Base-by-base conservation (phyloP, 2,113 vertebrate species). In the Gasterosteus aculeatus region DNA sequence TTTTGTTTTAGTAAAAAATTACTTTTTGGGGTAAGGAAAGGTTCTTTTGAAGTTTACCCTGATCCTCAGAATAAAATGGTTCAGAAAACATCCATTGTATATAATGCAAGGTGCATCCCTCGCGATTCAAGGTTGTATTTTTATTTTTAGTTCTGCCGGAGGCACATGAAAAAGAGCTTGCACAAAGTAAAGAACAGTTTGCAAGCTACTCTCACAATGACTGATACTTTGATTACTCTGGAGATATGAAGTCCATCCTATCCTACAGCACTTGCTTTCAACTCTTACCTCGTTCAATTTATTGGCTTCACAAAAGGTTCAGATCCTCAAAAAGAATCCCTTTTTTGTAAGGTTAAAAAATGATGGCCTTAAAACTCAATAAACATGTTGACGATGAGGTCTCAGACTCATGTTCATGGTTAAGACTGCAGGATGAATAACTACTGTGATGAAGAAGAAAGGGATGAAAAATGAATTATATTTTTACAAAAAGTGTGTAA, bases 161-260 rank as follows among this genome's bases (percentile, higher is more conserved):
- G 72, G 73, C 77, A 69, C 44, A 75, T 75, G n/a, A 86, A 85
- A 88, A 87, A 72, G 18, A 75, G 35, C 59, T 78, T 51, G 61
- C 47, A 63, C 64, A 46, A 81, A 83, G 71, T 75, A 68, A 87
- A 85, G 67, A 81, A 72, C 73, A 63, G 75, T 76, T 87, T 76
- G 31, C 68, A 61, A 9, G 60, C 38, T 63, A 76, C 54, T 83
- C 62, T 78, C 71, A 73, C 82, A 83, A 71, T 82, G 77, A 62
- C 77, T 8, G 22, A 80, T 67, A 60, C 56, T 75, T 69, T 81
- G 81, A 90, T 92, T 90, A 90, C 89, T 89, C 89, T 59, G 1
- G 62, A 80, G 83, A 75, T 69, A 76, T 76, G 53, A 80, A 85
- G 75, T 67, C 82, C 83, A 88, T 89, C 87, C 84, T 84, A 84